Conservation (phyloP, 1,140 invertebrate species). For the Hyphantria cunea region DNA sequence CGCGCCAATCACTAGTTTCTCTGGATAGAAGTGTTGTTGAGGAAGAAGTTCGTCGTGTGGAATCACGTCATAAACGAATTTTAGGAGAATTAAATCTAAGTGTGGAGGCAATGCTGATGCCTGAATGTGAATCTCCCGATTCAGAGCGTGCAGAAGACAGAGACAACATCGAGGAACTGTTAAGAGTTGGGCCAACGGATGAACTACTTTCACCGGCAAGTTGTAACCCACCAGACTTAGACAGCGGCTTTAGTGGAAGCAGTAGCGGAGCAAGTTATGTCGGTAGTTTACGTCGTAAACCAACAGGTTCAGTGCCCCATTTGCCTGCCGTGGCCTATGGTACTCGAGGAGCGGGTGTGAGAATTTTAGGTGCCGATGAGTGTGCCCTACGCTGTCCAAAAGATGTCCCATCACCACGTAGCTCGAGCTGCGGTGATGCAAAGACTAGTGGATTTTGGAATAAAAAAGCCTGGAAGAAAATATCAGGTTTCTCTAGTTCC, state of each 20-base stretch:
- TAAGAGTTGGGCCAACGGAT: constrained; percentile 87
- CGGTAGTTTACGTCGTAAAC: constrained; percentile 83
- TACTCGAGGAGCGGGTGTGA: constrained; percentile 68
- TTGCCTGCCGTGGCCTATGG: constrained; percentile 80
- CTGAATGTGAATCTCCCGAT: constrained; percentile 80
- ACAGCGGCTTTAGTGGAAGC: constrained; percentile 91
- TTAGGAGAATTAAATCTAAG: constrained; percentile 93
- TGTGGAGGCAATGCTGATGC: constrained; percentile 94
- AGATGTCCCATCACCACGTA: constrained; percentile 64
- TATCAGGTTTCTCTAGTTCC: constrained; percentile 86
- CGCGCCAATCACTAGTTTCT: constrained; percentile 82
- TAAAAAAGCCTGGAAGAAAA: constrained; percentile 89
- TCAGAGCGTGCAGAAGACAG: constrained; percentile 79
- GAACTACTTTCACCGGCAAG: constrained; percentile 86
- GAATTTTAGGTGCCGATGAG: constrained; percentile 70
- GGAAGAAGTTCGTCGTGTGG: constrained; percentile 90
- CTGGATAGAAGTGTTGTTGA: constrained; percentile 86
- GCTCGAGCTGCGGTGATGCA: constrained; percentile 77
- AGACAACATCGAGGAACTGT: constrained; percentile 85
- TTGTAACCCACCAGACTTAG: constrained; percentile 86
- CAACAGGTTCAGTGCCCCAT: constrained; percentile 77
- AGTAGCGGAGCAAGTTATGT: constrained; percentile 90
- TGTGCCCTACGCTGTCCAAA: constrained; percentile 60
- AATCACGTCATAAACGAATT: constrained; percentile 89
- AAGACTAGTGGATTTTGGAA: constrained; percentile 85